Conservation (phyloP, 2,888 invertebrate genomes). For the Abrostola triplasia region DNA sequence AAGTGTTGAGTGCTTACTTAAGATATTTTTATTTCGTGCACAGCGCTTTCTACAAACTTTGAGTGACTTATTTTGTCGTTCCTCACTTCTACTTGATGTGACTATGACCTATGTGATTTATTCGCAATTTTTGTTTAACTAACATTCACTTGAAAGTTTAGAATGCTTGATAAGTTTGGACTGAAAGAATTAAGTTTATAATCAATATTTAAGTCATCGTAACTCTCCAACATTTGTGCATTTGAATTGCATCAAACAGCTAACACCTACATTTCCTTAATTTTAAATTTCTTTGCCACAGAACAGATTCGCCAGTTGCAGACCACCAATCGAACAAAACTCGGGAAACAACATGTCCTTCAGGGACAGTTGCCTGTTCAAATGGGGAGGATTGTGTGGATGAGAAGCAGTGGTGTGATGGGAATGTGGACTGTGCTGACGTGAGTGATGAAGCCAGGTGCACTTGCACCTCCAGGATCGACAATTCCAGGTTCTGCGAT, state of each 20-base stretch:
- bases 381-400: slow-evolving; percentile 86
- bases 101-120: background rate
- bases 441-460: slow-evolving; percentile 93
- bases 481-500: slow-evolving; percentile 91
- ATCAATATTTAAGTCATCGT: no score
- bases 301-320: slow-evolving; percentile 51
- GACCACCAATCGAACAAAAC: slow-evolving; percentile 57
- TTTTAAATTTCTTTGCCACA: slow-evolving; percentile 22
- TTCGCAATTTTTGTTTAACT: no score
- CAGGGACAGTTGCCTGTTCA: slow-evolving; percentile 69
- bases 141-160: no score
- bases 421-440: slow-evolving; percentile 92
- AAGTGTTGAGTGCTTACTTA: slow-evolving; percentile 49
- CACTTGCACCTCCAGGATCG: slow-evolving; percentile 91
- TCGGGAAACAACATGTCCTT: slow-evolving; percentile 71
- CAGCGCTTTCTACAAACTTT: no score
- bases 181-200: no score
- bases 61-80: no score
- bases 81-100: background rate
- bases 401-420: slow-evolving; percentile 91
- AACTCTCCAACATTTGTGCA: no score
- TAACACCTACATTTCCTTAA: no score
- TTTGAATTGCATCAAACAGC: no score
- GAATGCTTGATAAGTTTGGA: no score
- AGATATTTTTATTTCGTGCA: no score